These are phyloP conservation scores for Drosophila nigricruria DNA, from an alignment of 2,888 invertebrate species.

Conservation along the genomic window DNA sequence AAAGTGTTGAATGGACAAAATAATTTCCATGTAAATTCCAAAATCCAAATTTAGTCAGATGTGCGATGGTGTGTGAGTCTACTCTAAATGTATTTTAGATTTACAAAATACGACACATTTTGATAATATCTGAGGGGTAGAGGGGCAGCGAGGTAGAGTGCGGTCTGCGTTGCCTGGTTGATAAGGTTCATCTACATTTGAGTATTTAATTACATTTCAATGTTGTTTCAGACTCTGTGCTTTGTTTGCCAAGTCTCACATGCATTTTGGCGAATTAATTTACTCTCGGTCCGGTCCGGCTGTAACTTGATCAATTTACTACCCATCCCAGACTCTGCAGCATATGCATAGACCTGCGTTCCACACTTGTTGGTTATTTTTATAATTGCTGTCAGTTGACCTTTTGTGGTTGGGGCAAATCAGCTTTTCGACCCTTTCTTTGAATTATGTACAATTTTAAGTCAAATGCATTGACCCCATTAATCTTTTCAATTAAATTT, in stretches of 20 bases:
- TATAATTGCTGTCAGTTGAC: not conserved
- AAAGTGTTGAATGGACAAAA: slow-evolving; percentile 68
- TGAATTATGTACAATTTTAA: not conserved
- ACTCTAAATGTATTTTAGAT: slow-evolving; percentile 69
- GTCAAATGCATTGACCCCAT: not conserved
- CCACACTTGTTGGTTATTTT: slow-evolving; percentile 11
- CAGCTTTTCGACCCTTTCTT: not conserved
- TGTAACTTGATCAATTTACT: slow-evolving; percentile 22
- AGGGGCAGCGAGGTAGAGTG: too few species aligned
- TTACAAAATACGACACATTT: slow-evolving; percentile 71
- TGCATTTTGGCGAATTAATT: slow-evolving; percentile 56
- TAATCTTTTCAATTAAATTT: too few species aligned
- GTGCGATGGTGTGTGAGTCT: slow-evolving; percentile 1
- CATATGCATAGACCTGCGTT: not conserved
- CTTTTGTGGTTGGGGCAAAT: too few species aligned
- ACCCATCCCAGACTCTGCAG: not conserved
- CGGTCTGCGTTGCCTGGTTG: slow-evolving; percentile 35
- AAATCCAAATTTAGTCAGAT: slow-evolving; percentile 15
- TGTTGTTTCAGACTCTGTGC: slow-evolving; percentile 53
- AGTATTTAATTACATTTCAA: slow-evolving; percentile 78
- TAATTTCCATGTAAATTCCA: slow-evolving; percentile 57
- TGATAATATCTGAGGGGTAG: slow-evolving; percentile 51
- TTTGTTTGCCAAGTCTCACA: slow-evolving; percentile 30
- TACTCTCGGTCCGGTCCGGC: slow-evolving; percentile 37
- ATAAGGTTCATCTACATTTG: slow-evolving; percentile 60